Evolutionary conservation across 1,140 invertebrate species (phyloP).

Genomic region (Platyura marginata): DNA sequence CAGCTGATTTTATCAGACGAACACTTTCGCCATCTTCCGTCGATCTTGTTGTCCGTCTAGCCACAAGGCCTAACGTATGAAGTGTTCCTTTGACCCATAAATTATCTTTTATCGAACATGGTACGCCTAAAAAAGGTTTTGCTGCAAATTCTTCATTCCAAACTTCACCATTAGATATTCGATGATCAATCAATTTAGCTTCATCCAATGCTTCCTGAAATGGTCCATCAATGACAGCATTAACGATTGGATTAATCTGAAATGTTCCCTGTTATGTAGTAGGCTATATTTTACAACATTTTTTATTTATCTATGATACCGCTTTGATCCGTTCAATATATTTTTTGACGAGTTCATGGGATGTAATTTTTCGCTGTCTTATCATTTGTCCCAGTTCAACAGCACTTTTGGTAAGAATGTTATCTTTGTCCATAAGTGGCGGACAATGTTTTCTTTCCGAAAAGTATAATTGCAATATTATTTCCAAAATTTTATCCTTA

Average conservation of each 20-base stretch:
- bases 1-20: constrained; percentile 48
- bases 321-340: constrained; percentile 62
- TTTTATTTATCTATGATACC: constrained; percentile 27
- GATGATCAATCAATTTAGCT: constrained; percentile 48
- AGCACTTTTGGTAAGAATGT: constrained; percentile 39
- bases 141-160: constrained; percentile 32
- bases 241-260: constrained; percentile 47
- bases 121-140: constrained; percentile 59
- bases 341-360: constrained; percentile 48
- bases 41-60: constrained; percentile 33
- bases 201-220: constrained; percentile 58
- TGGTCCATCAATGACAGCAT: constrained; percentile 60
- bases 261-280: no score
- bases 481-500: constrained; percentile 14
- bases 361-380: constrained; percentile 37
- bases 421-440: constrained; percentile 30
- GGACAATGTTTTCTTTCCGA: constrained; percentile 20
- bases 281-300: no score
- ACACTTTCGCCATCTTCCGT: constrained; percentile 61
- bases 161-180: constrained; percentile 32
- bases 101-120: constrained; percentile 54
- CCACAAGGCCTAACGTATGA: constrained; percentile 42
- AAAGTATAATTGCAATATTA: constrained; percentile 14
- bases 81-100: constrained; percentile 36
- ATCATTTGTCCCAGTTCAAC: constrained; percentile 42